A percentile compares a stretch with the other conserved stretches of the same genome.
Evolutionary conservation across 2,113 vertebrate species (phyloP).

Genomic region (Phalacrocorax carbo): DNA sequence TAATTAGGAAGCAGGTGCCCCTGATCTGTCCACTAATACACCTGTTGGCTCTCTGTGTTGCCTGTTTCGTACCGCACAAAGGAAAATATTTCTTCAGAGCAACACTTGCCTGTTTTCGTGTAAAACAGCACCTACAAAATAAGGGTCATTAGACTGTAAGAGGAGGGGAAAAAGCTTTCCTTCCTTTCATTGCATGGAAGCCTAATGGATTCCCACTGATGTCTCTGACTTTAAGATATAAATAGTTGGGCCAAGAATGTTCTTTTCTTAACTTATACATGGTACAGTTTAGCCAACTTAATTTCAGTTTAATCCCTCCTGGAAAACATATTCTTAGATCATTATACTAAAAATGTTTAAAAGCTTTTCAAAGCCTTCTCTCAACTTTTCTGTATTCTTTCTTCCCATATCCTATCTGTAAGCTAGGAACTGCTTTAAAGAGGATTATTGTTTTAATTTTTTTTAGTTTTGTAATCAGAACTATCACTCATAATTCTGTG

Average conservation of each 20-base stretch:
- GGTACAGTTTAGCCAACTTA: background rate
- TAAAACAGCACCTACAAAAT: background rate
- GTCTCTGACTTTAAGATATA: background rate
- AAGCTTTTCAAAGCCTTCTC: background rate
- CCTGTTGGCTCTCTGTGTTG: background rate
- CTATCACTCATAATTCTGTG: background rate
- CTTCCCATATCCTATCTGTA: background rate
- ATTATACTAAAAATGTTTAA: background rate
- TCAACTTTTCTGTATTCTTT: background rate
- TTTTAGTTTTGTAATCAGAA: background rate
- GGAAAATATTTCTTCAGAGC: background rate
- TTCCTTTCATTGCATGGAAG: background rate
- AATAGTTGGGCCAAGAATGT: background rate
- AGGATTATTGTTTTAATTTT: background rate
- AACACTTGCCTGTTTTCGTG: background rate
- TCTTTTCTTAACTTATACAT: background rate
- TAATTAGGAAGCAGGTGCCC: background rate
- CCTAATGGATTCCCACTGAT: background rate
- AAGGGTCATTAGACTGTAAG: background rate
- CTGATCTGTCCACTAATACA: background rate
- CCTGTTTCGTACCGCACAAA: background rate
- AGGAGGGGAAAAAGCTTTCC: fast-evolving
- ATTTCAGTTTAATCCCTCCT: background rate
- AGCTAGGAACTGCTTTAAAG: background rate
- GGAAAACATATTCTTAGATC: background rate